Evolutionary conservation across 1,140 invertebrate species (phyloP), one percentile per base, ranked within the genome.

Genomic region (Lordiphosa mommai): DNA sequence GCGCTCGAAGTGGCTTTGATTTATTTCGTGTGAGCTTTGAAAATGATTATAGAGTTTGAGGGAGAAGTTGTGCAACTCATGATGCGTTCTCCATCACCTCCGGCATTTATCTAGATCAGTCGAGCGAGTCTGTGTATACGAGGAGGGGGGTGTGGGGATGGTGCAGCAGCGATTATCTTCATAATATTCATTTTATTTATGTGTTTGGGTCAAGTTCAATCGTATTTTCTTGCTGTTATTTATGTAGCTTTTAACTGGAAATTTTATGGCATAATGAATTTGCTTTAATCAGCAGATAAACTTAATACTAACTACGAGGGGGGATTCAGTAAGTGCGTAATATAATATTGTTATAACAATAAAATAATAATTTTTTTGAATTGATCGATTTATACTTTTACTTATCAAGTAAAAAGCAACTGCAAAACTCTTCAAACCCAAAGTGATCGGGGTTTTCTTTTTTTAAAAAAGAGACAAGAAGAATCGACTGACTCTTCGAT

Each of bases 181-280:
- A 27, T 43, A 27, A 37, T 20, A 16, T 32, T 40, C 50, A 55
- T 49, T 34, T 47, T 20, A 16, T 36, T 46, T 47, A 55, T 49
- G 37, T 43, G 38, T 53, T 50, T 71, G 67, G 76, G 71, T 82
- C 71, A 76, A 82, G 76, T 72, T 76, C 71, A 82, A 16, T 4
- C 9, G 23, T 27, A 7, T 27, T 27, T 27, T 27, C 6, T 27
- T 27, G 23, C 0, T 13, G 7, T 10, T 14, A 37, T 27, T 30
- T 12, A 7, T 9, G 38, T 4, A 41, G 7, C 9, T 40, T 40
- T 29, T 13, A 12, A n/a, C 5, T 7, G 13, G 3, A 50, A 46
- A 23, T 27, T 27, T 27, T 1, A 0, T 20, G 17, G 17, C n/a
- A n/a, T n/a, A n/a, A n/a, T n/a, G n/a, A n/a, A n/a, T n/a, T n/a